Conservation (phyloP, 2,888 invertebrate species). For the Eurytoma adleriae region DNA sequence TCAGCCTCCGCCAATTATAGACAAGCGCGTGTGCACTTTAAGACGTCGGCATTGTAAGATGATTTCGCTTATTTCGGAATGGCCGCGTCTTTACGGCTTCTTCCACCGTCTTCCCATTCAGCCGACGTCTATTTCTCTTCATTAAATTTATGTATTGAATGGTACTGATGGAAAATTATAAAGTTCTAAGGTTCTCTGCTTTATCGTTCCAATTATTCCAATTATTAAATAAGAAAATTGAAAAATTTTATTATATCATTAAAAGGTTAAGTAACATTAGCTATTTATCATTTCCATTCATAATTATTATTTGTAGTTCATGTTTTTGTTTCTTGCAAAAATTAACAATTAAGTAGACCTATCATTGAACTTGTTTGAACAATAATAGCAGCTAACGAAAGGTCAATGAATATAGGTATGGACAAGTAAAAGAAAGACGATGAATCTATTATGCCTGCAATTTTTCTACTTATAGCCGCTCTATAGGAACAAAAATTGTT, state of each 20-base stretch:
- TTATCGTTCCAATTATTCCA: too few species aligned
- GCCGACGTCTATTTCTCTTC: background rate
- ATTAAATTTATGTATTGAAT: background rate
- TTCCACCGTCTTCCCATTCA: background rate
- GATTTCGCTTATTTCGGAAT: constrained; percentile 59
- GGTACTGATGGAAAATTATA: constrained; percentile 1
- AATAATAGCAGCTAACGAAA: background rate
- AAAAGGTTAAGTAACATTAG: too few species aligned
- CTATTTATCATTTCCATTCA: too few species aligned
- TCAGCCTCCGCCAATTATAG: constrained; percentile 67
- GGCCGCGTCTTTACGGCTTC: constrained; percentile 11
- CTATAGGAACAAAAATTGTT: background rate
- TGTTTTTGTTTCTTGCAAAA: too few species aligned
- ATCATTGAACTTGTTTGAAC: background rate
- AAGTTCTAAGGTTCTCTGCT: too few species aligned
- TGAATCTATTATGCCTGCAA: background rate
- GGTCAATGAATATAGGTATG: background rate
- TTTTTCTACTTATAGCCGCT: background rate
- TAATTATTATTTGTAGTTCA: too few species aligned
- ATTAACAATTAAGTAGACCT: background rate
- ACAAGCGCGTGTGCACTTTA: constrained; percentile 55
- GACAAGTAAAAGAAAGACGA: background rate
- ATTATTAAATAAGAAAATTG: too few species aligned
- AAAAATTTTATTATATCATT: too few species aligned
- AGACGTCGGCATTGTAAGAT: constrained; percentile 57